phyloP scores from a whole-genome alignment of 2,113 vertebrate species.

The Poeciliopsis turrubarensis region DNA sequence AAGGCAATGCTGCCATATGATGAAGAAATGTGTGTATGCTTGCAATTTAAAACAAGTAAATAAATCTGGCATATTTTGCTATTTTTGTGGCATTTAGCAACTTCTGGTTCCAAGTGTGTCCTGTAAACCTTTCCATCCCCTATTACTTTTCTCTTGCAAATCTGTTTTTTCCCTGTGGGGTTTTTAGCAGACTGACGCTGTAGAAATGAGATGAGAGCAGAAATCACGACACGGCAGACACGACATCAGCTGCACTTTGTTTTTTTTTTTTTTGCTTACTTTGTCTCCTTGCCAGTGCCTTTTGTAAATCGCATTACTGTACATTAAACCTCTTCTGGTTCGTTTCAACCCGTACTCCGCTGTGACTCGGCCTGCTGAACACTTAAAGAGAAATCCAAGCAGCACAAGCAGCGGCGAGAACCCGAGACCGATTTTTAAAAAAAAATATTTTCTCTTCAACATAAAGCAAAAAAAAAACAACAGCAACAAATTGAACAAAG shows the following conservation, averaged over 20 bases:
- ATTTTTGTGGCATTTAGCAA: too few relatives aligned
- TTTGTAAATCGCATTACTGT: conserved; percentile 84
- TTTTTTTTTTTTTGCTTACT: background rate
- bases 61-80: too few relatives aligned
- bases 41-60: too few relatives aligned
- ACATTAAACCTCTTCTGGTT: conserved; percentile 71
- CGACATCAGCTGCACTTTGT: background rate
- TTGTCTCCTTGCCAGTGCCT: conserved; percentile 84
- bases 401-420: conserved; percentile 1
- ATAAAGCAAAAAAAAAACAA: background rate
- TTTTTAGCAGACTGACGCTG: too few relatives aligned
- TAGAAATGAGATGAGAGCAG: too few relatives aligned
- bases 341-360: background rate
- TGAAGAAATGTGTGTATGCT: too few relatives aligned
- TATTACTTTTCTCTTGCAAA: too few relatives aligned
- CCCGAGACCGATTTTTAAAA: background rate
- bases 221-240: background rate
- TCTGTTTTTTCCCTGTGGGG: too few relatives aligned
- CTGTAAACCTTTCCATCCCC: too few relatives aligned
- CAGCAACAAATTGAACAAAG: background rate
- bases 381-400: background rate
- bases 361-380: background rate
- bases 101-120: too few relatives aligned
- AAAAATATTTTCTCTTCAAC: background rate
- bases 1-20: too few relatives aligned